These are phyloP conservation scores for Ornithoptera alexandrae DNA, from an alignment of 2,888 invertebrate species.

Conservation along the genomic window DNA sequence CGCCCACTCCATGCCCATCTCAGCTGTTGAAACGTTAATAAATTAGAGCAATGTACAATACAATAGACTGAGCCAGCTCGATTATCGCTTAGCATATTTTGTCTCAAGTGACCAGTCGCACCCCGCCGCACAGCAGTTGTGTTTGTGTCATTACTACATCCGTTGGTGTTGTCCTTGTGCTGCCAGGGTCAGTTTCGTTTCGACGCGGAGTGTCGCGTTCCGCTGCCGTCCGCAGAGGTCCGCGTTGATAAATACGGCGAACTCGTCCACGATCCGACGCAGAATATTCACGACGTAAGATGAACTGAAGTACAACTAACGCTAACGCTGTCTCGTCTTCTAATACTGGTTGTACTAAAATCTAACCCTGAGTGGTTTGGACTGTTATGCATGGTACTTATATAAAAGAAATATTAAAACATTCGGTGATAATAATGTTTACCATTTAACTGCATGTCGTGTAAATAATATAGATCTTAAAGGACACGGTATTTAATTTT, in stretches of 20 bases:
- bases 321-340: constrained; percentile 13
- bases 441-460: too few relatives aligned
- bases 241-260: constrained; percentile 81
- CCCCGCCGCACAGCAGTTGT: constrained; percentile 33
- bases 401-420: too few relatives aligned
- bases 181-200: constrained; percentile 93
- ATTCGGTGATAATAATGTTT: too few relatives aligned
- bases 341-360: constrained; percentile 10
- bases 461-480: too few relatives aligned
- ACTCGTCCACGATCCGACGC: constrained; percentile 72
- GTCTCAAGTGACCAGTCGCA: constrained; percentile 29
- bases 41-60: too few relatives aligned
- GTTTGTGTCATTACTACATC: constrained; percentile 36
- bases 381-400: too few relatives aligned
- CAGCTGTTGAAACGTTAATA: too few relatives aligned
- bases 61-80: too few relatives aligned
- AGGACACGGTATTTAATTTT: too few relatives aligned
- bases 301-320: constrained; percentile 29
- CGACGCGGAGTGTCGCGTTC: constrained; percentile 89
- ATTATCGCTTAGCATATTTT: too few relatives aligned
- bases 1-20: background rate
- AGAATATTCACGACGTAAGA: constrained; percentile 81
- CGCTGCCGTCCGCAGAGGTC: constrained; percentile 87
- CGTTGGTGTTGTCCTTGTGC: constrained; percentile 49
- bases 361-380: background rate